These are phyloP conservation scores for Crematogaster levior DNA, from an alignment of 2,888 invertebrate species.

Conservation along the genomic window DNA sequence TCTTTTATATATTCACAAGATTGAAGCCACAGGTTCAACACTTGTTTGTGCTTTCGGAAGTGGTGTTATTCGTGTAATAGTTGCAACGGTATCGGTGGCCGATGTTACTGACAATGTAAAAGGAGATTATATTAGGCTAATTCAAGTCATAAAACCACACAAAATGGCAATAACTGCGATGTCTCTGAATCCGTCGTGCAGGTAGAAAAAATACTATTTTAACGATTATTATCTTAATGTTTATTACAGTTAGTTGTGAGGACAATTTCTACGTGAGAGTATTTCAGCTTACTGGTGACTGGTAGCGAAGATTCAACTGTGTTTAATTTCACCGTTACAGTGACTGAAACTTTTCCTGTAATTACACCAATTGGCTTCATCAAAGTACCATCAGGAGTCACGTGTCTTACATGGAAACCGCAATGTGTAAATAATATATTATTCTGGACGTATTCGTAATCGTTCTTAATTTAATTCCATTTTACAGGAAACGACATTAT, in stretches of 20 bases:
- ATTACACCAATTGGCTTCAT: constrained; percentile 90
- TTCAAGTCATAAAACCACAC: constrained; percentile 88
- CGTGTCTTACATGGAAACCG: constrained; percentile 90
- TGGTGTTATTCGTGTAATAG: constrained; percentile 89
- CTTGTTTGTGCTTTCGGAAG: constrained; percentile 90
- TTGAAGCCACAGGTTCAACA: constrained; percentile 89
- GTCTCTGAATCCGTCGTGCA: constrained; percentile 87
- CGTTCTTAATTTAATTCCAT: constrained; percentile 58
- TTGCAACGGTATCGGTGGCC: constrained; percentile 64
- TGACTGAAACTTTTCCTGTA: constrained; percentile 83
- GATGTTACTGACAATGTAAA: constrained; percentile 47
- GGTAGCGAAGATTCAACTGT: constrained; percentile 90
- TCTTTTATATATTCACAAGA: constrained; percentile 82
- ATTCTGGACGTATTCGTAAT: neutral
- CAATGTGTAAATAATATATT: constrained; percentile 83
- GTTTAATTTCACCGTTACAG: constrained; percentile 88
- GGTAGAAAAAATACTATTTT: constrained; percentile 63
- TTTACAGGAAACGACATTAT: constrained; percentile 83
- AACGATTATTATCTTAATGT: neutral
- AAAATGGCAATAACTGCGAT: constrained; percentile 88
- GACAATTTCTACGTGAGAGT: constrained; percentile 21
- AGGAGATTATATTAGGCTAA: constrained; percentile 74
- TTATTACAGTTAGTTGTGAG: neutral
- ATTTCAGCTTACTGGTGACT: constrained; percentile 88
- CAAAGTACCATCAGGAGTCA: constrained; percentile 88